Evolutionary conservation across 2,888 invertebrate genomes (phyloP), one percentile per base, ranked within the genome.

Genomic region (Heterodera filipjevi): DNA sequence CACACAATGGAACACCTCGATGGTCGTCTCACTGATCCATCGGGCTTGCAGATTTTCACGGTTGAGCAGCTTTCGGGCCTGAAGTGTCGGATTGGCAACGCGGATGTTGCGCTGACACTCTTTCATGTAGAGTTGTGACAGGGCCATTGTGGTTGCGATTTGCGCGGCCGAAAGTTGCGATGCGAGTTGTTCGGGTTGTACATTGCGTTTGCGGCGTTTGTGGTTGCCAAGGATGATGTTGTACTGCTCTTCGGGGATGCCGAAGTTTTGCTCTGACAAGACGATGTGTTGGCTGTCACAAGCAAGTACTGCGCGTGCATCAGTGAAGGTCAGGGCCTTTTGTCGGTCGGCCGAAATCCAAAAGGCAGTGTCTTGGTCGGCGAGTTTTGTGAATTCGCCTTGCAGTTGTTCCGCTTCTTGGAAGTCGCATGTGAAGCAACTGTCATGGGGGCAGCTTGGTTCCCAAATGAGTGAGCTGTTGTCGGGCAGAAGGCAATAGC

Each of bases 321-420:
- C 30, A 10, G 71, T 8, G 32, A 71, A 71, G 8, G 71, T 44
- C 71, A 71, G 46, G 2, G 71, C 71, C 32, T 71, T 39, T 30
- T 71, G 44, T n/a, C 30, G 39, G 1, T 27, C 46, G 0, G 6
- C 6, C 12, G 71, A 71, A 27, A 71, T 71, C 71, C 71, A 71
- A 30, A 30, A 30, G 3, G 49, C 49, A 3, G 49, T 22, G 12
- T n/a, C 6, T 8, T n/a, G n/a, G 10, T 10, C 32, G 30, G 27
- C 10, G 10, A 30, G 27, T 27, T 8, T 39, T n/a, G 44, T 71
- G 46, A 71, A 71, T n/a, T 71, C 32, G 22, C 71, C 71, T 3
- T 71, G 44, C 10, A 71, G 19, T n/a, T 71, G 3, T n/a, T 71
- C 44, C 2, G 46, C 39, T 27, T 30, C 39, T 44, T 71, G 27